Evolutionary conservation across 2,888 invertebrate species (phyloP).

Genomic region (Ceriagrion tenellum): DNA sequence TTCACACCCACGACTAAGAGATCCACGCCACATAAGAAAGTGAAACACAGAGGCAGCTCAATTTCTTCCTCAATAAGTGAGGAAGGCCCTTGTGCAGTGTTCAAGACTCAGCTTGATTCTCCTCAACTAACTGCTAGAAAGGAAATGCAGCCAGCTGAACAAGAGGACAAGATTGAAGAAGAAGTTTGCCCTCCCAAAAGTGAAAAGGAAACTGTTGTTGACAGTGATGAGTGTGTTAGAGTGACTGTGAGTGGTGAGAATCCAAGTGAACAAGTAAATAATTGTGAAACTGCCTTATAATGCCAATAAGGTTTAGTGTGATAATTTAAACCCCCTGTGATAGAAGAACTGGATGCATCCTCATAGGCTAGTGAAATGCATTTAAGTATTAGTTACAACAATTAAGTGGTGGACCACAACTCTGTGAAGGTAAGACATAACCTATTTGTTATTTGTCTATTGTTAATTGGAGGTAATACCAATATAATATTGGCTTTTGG

Average conservation of each 20-base stretch:
- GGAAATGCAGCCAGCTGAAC: slow-evolving; percentile 59
- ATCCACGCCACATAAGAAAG: slow-evolving; percentile 64
- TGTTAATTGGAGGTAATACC: slow-evolving; percentile 43
- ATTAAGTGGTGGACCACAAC: slow-evolving; percentile 58
- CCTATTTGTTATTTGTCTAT: slow-evolving; percentile 55
- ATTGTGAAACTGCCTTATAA: slow-evolving; percentile 78
- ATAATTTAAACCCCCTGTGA: slow-evolving; percentile 76
- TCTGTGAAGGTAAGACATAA: slow-evolving; percentile 65
- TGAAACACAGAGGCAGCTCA: slow-evolving; percentile 64
- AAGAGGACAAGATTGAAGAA: slow-evolving; percentile 67
- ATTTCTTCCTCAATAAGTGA: slow-evolving; percentile 65
- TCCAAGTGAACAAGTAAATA: slow-evolving; percentile 64
- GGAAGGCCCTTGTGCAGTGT: slow-evolving; percentile 70
- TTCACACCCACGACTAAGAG: slow-evolving; percentile 69
- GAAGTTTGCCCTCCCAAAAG: slow-evolving; percentile 69
- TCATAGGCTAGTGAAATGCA: slow-evolving; percentile 63
- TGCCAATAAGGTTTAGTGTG: slow-evolving; percentile 76
- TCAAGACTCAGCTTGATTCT: slow-evolving; percentile 61
- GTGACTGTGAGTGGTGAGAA: slow-evolving; percentile 73
- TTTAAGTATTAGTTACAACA: slow-evolving; percentile 62
- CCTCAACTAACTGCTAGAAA: slow-evolving; percentile 15
- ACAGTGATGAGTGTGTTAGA: slow-evolving; percentile 79
- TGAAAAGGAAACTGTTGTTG: slow-evolving; percentile 74
- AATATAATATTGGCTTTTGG: slow-evolving; percentile 48
- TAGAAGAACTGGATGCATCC: slow-evolving; percentile 69